Conservation (phyloP, 2,888 invertebrate genomes). For the Macaria liturata region DNA sequence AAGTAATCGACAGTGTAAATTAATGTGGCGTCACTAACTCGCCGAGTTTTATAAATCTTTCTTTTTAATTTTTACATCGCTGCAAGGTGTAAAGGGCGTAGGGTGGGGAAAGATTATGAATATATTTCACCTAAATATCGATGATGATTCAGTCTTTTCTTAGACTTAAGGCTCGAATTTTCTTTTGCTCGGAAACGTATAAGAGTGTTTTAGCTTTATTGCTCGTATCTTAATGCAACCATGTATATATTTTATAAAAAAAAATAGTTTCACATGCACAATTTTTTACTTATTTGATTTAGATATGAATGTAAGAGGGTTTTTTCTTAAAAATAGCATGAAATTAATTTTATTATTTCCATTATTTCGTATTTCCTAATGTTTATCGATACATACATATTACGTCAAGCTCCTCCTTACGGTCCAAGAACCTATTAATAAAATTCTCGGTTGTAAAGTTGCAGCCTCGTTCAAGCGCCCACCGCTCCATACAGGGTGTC, state of each 20-base stretch:
- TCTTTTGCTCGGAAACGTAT: too few relatives aligned
- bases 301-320: too few relatives aligned
- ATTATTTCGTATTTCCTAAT: too few relatives aligned
- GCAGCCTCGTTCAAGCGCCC: conserved; percentile 66
- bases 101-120: conserved; percentile 34
- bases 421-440: conserved; percentile 78
- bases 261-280: too few relatives aligned
- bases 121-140: conserved; percentile 25
- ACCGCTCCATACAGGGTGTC: not conserved
- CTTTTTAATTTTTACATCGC: conserved; percentile 81
- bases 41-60: conserved; percentile 71
- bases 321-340: too few relatives aligned
- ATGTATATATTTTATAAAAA: too few relatives aligned
- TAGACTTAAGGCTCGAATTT: too few relatives aligned
- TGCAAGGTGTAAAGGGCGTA: conserved; percentile 69
- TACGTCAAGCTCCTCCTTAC: conserved; percentile 40
- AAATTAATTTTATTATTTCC: too few relatives aligned
- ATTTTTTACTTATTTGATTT: too few relatives aligned
- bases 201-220: too few relatives aligned
- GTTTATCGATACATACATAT: not conserved
- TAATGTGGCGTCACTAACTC: conserved; percentile 82
- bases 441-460: conserved; percentile 74
- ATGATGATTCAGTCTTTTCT: too few relatives aligned
- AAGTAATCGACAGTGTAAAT: conserved; percentile 75
- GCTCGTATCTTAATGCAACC: too few relatives aligned